Conservation (phyloP, 1,140 invertebrate species). For the Temnothorax longispinosus region DNA sequence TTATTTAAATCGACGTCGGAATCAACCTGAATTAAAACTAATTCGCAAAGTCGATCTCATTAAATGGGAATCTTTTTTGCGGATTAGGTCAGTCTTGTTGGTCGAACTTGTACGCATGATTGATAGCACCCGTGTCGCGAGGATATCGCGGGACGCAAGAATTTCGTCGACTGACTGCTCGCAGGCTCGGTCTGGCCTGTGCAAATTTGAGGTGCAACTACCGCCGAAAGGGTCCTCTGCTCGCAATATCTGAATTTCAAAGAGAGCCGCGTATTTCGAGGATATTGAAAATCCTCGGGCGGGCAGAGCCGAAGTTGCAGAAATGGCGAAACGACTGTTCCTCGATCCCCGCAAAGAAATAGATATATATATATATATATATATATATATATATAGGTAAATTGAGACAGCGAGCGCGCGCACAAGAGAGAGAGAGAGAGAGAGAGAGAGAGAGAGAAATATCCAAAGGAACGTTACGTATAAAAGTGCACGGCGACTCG, state of each 20-base stretch:
- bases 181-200: conserved; percentile 2
- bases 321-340: not conserved
- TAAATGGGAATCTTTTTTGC: not conserved
- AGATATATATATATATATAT: not conserved
- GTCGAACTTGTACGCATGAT: not conserved
- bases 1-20: not conserved
- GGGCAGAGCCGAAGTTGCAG: conserved; percentile 8
- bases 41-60: not conserved
- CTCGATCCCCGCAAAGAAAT: conserved; percentile 21
- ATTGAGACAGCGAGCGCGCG: not conserved
- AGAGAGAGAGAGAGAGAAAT: conserved; percentile 3
- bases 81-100: not conserved
- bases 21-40: not conserved
- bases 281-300: conserved; percentile 52
- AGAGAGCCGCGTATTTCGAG: conserved; percentile 39
- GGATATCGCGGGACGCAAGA: not conserved
- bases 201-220: conserved; percentile 39
- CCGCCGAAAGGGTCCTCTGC: conserved; percentile 27
- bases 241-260: conserved; percentile 60
- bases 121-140: not conserved
- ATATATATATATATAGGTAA: not conserved
- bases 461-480: conserved; percentile 26
- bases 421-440: not conserved
- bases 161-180: conserved; percentile 28
- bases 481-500: conserved; percentile 1